Conservation (phyloP, 2,113 vertebrate species). For the Psettodes erumei region DNA sequence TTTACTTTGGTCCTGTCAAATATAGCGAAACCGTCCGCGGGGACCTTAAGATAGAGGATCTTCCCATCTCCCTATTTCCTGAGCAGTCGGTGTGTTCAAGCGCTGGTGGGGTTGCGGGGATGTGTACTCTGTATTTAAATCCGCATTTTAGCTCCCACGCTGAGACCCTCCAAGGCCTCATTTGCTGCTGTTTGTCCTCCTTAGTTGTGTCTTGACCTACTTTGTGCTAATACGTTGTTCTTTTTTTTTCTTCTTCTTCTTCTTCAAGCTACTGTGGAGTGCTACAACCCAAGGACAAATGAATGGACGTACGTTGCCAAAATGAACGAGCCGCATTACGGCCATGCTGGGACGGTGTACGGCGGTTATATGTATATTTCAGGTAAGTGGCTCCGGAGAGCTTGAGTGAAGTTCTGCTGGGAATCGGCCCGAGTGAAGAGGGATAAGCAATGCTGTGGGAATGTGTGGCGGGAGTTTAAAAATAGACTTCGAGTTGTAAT, state of each 20-base stretch:
- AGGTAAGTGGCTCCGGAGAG: slow-evolving; percentile 79
- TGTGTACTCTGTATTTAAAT: slow-evolving; percentile 67
- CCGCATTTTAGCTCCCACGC: slow-evolving; percentile 69
- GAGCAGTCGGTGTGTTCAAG: slow-evolving; percentile 27
- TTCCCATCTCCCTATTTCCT: slow-evolving; percentile 54
- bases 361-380: slow-evolving; percentile 99
- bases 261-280: slow-evolving; percentile 93
- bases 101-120: slow-evolving; percentile 45
- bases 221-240: slow-evolving; percentile 59
- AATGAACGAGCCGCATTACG: slow-evolving; percentile 99
- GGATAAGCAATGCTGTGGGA: background rate
- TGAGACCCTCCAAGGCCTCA: slow-evolving; percentile 77
- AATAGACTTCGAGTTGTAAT: slow-evolving; percentile 16
- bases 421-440: background rate
- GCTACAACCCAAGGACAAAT: slow-evolving; percentile 97
- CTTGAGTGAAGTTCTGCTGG: background rate
- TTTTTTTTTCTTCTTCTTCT: background rate
- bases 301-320: slow-evolving; percentile 99
- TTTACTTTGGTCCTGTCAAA: slow-evolving; percentile 12
- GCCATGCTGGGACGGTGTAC: slow-evolving; percentile 96
- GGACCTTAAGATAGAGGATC: slow-evolving; percentile 44
- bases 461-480: background rate
- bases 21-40: slow-evolving; percentile 26
- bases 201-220: slow-evolving; percentile 76
- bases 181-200: slow-evolving; percentile 77